Conservation (phyloP, 2,888 invertebrate genomes). For the Pasiphila rectangulata region DNA sequence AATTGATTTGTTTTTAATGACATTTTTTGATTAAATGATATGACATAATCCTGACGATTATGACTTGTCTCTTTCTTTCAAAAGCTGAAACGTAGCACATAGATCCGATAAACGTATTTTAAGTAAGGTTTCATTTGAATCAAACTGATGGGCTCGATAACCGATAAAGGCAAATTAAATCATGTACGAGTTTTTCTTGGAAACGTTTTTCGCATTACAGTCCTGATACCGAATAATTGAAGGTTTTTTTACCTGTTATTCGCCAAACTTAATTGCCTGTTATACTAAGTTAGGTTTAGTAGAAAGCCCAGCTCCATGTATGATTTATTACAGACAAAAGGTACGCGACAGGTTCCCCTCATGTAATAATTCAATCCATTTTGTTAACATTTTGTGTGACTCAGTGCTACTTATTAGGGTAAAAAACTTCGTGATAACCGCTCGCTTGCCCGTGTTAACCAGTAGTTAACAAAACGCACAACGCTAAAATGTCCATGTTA, state of each 20-base stretch:
- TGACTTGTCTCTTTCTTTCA: too few relatives aligned
- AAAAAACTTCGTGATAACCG: conserved; percentile 73
- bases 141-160: too few relatives aligned
- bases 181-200: not conserved
- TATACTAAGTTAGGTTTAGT: conserved; percentile 4
- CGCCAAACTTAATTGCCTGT: conserved; percentile 3
- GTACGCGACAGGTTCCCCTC: conserved; percentile 44
- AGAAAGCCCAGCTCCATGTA: conserved; percentile 24
- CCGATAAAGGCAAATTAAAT: too few relatives aligned
- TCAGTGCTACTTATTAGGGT: conserved; percentile 61
- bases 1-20: too few relatives aligned
- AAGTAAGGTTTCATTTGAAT: too few relatives aligned
- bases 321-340: conserved; percentile 42
- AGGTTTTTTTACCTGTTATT: not conserved
- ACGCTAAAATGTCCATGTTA: too few relatives aligned
- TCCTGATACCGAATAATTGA: not conserved
- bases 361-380: conserved; percentile 59
- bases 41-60: too few relatives aligned
- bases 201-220: not conserved
- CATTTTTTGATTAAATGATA: too few relatives aligned
- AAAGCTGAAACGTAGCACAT: too few relatives aligned
- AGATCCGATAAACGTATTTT: too few relatives aligned
- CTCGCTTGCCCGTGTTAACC: too few relatives aligned
- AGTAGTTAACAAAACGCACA: too few relatives aligned
- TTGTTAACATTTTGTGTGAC: conserved; percentile 57